These are phyloP conservation scores for Addax nasomaculatus DNA, from an alignment of 2,113 vertebrate species.

Conservation along the genomic window DNA sequence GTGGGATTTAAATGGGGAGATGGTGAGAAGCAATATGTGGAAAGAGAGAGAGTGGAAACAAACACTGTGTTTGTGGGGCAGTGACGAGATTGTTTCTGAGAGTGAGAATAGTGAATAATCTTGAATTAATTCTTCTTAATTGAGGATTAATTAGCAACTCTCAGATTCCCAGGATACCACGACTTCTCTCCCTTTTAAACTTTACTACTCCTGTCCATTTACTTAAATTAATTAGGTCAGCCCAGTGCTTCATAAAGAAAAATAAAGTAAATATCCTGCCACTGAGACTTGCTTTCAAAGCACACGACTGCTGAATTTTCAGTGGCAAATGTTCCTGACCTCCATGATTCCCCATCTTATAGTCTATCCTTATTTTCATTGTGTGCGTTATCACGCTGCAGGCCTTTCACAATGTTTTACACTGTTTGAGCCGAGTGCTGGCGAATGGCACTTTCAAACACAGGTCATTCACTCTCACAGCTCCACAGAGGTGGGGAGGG, in stretches of 20 bases:
- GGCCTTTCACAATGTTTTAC: neutral
- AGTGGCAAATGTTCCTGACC: constrained; percentile 1
- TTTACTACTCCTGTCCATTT: neutral
- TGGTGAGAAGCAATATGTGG: neutral
- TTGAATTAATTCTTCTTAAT: constrained; percentile 17
- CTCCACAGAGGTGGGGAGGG: constrained; percentile 51
- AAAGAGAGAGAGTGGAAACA: neutral
- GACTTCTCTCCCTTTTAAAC: neutral
- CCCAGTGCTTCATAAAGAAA: constrained; percentile 2
- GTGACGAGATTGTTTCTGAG: neutral
- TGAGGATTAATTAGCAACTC: neutral
- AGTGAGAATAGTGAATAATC: neutral
- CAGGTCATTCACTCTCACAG: neutral
- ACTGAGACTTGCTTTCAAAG: neutral
- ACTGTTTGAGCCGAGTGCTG: neutral
- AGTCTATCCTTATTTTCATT: constrained; percentile 17
- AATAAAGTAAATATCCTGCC: neutral
- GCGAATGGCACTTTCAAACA: neutral
- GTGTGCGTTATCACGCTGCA: neutral
- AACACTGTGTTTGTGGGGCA: neutral
- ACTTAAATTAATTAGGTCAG: constrained; percentile 21
- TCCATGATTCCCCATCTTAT: neutral
- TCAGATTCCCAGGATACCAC: neutral
- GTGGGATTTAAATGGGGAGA: neutral
- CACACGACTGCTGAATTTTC: neutral